Conservation (phyloP, 2,113 vertebrate genomes). For the Ibidorhyncha struthersii region DNA sequence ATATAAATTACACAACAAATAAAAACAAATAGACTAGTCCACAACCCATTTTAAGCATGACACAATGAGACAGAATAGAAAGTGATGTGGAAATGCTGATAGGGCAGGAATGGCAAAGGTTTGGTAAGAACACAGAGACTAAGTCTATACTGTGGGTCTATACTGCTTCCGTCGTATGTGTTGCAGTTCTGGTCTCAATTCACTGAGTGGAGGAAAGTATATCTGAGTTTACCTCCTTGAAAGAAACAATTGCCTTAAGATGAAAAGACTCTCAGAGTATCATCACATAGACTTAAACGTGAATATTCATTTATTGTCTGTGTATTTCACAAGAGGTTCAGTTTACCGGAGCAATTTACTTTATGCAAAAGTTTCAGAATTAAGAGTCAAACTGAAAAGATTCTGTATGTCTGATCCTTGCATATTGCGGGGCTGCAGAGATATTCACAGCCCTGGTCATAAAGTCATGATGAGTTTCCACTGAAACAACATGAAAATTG, state of each 20-base stretch:
- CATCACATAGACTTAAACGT: background rate
- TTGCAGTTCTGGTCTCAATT: background rate
- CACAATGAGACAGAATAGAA: background rate
- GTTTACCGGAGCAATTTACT: background rate
- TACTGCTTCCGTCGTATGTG: fast-evolving
- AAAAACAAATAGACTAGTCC: background rate
- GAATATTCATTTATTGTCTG: background rate
- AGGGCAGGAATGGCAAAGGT: background rate
- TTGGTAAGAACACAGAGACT: background rate
- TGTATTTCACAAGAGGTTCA: background rate
- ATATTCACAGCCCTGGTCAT: background rate
- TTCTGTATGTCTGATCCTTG: fast-evolving
- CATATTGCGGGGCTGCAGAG: background rate
- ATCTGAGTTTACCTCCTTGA: background rate
- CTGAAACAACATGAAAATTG: background rate
- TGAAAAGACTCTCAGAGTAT: background rate
- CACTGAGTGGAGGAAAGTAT: background rate
- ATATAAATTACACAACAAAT: background rate
- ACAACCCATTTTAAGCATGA: background rate
- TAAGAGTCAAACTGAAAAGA: background rate
- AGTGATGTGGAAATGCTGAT: background rate
- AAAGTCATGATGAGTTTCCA: background rate
- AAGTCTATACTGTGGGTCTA: background rate
- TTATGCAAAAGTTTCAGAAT: background rate
- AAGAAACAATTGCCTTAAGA: background rate